Conservation (phyloP, 2,797 vertebrate species). For the Catamblyrhynchus diadema region DNA sequence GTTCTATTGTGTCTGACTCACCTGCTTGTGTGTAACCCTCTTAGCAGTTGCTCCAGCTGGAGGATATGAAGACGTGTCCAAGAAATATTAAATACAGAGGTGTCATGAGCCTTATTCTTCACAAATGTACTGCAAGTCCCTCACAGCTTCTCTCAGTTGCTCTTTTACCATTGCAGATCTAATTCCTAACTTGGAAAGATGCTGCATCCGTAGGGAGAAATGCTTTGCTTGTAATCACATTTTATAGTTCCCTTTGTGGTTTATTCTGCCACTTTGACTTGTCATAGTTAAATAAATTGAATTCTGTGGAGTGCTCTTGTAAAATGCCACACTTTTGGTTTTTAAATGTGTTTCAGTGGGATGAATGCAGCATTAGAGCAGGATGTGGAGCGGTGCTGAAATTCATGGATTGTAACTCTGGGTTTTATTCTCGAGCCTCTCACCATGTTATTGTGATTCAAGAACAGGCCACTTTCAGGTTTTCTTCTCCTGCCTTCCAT, state of each 20-base stretch:
- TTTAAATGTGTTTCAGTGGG: not conserved
- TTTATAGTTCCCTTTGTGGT: not conserved
- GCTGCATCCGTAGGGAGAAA: not conserved
- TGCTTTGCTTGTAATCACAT: not conserved
- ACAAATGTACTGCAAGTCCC: not conserved
- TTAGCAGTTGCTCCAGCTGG: not conserved
- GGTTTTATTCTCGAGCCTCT: not conserved
- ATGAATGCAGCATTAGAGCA: not conserved
- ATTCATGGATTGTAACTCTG: not conserved
- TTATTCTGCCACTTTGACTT: not conserved
- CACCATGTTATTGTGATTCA: not conserved
- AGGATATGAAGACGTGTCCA: not conserved
- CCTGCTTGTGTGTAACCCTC: accelerated
- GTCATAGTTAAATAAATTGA: conserved; percentile 4
- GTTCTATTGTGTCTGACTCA: accelerated
- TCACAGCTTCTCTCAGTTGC: not conserved
- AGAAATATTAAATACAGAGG: not conserved
- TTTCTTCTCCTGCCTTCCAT: not conserved
- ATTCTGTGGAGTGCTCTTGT: not conserved
- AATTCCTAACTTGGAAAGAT: not conserved
- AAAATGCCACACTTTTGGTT: not conserved
- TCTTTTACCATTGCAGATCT: not conserved
- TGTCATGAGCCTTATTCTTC: not conserved
- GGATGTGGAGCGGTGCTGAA: not conserved
- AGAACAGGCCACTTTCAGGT: not conserved